A percentile compares a stretch with the other conserved stretches of the same genome.
Evolutionary conservation across 2,888 invertebrate species (phyloP).

Genomic region (Diplolepis rosae): DNA sequence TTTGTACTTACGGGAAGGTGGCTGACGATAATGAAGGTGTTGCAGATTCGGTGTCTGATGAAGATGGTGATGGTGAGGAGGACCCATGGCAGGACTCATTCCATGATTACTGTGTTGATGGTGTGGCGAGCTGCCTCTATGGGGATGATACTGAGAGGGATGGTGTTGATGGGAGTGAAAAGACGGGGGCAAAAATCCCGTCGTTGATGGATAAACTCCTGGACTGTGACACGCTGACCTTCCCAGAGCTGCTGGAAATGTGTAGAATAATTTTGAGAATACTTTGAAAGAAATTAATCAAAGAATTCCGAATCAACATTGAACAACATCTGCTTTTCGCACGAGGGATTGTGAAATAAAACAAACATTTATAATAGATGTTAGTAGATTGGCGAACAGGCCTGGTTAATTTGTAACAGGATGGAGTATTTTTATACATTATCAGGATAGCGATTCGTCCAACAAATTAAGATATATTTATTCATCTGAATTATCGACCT

Average conservation of each 20-base stretch:
- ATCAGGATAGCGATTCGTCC: too few species aligned
- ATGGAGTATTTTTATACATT: too few species aligned
- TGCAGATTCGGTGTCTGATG: conserved; percentile 70
- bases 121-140: conserved; percentile 69
- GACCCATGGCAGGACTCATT: conserved; percentile 70
- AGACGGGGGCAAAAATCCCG: conserved; percentile 70
- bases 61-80: conserved; percentile 69
- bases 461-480: too few species aligned
- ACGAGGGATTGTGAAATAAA: not conserved
- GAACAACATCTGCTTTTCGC: not conserved
- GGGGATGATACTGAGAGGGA: conserved; percentile 68
- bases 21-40: conserved; percentile 70
- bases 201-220: conserved; percentile 67
- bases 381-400: too few species aligned
- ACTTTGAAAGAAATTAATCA: not conserved
- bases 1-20: conserved; percentile 68
- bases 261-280: not conserved
- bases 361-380: too few species aligned
- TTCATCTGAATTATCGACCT: too few species aligned
- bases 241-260: conserved; percentile 59
- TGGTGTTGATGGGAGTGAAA: conserved; percentile 70
- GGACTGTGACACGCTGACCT: conserved; percentile 72
- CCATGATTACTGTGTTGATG: conserved; percentile 66
- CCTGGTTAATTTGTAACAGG: too few species aligned
- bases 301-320: not conserved